phyloP scores from a whole-genome alignment of 2,113 vertebrate genomes.

The Malaclemys terrapin region DNA sequence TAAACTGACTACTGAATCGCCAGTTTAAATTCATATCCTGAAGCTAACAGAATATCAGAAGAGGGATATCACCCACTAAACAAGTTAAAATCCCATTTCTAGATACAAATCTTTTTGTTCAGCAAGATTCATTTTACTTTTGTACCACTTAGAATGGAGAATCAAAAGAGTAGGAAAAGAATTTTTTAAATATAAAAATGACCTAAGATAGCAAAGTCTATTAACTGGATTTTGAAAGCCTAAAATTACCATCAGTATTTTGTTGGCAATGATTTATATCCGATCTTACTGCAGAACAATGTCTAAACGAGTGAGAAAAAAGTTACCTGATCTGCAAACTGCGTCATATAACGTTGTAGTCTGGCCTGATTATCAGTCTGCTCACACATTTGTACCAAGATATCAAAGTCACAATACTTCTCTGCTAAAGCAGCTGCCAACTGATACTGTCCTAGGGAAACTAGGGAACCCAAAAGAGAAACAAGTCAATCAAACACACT shows the following conservation, averaged over 20 bases:
- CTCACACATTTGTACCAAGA: constrained; percentile 96
- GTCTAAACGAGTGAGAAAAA: accelerated
- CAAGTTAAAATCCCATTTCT: not conserved
- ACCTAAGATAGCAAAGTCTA: not conserved
- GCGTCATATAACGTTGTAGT: constrained; percentile 94
- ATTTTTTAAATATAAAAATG: not conserved
- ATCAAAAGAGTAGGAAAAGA: not conserved
- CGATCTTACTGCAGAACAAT: not conserved
- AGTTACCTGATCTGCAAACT: constrained; percentile 94
- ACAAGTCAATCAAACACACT: not conserved
- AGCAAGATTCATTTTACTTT: not conserved
- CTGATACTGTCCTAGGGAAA: constrained; percentile 92
- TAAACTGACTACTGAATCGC: not conserved
- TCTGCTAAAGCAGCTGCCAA: constrained; percentile 94
- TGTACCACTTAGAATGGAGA: not conserved
- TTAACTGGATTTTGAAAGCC: not conserved
- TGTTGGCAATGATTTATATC: not conserved
- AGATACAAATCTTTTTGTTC: not conserved
- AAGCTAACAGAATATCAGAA: not conserved
- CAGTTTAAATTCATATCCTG: not conserved
- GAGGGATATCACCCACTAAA: not conserved
- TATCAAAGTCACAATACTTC: constrained; percentile 98
- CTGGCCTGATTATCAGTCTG: constrained; percentile 94
- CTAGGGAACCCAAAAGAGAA: constrained; percentile 70
- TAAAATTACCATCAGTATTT: not conserved